phyloP scores from a whole-genome alignment of 2,797 vertebrate genomes.

The Megaceryle alcyon region DNA sequence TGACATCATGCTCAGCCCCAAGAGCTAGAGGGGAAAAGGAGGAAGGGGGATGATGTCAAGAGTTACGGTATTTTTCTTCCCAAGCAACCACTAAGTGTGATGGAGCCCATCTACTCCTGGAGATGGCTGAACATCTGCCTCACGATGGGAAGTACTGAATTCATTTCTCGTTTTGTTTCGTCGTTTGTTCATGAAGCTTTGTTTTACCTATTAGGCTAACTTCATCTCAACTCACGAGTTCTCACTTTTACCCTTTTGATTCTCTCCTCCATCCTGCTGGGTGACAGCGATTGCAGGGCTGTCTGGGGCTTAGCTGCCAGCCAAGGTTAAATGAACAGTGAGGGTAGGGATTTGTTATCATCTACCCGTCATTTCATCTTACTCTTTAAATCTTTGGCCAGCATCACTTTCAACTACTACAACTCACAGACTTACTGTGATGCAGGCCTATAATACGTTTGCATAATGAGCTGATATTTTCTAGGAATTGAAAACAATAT shows the following conservation, averaged over 20 bases:
- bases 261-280: background rate
- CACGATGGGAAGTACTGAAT: background rate
- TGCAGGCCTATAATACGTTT: background rate
- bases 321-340: background rate
- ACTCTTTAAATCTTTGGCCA: background rate
- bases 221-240: background rate
- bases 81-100: fast-evolving
- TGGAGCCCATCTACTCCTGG: background rate
- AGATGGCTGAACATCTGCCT: background rate
- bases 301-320: background rate
- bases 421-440: background rate
- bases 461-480: background rate
- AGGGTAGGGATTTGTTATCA: too few species aligned
- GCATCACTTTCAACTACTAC: background rate
- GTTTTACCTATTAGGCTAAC: background rate
- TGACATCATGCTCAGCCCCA: too few species aligned
- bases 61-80: background rate
- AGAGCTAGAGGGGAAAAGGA: background rate
- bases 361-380: background rate
- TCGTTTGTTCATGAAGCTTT: background rate
- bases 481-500: background rate
- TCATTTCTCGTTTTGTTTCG: background rate
- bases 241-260: background rate
- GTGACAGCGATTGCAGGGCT: fast-evolving
- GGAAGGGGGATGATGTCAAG: fast-evolving